phyloP scores from a whole-genome alignment of 1,140 invertebrate species.

The Trypoxylus dichotomus region DNA sequence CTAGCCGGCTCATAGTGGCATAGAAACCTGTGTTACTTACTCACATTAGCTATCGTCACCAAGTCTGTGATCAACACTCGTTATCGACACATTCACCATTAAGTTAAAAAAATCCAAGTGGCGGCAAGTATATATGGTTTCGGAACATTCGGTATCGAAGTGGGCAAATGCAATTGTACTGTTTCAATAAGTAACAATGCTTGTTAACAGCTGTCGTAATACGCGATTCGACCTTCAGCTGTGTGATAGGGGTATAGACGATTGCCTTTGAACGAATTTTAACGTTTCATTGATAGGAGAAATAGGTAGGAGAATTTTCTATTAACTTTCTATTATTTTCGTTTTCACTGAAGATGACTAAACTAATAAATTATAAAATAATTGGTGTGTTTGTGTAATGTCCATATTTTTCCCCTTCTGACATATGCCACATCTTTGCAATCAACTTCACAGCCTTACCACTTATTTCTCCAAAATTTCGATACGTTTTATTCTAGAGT shows the following conservation, averaged over 20 bases:
- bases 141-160: slow-evolving; percentile 14
- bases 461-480: too few relatives aligned
- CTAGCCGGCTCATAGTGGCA: neutral
- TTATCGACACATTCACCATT: slow-evolving; percentile 11
- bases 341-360: too few relatives aligned
- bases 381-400: too few relatives aligned
- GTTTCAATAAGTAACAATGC: slow-evolving; percentile 28
- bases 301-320: neutral
- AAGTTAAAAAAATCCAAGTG: slow-evolving; percentile 2
- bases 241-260: neutral
- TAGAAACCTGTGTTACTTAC: neutral
- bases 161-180: slow-evolving; percentile 26
- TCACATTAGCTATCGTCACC: neutral
- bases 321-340: neutral
- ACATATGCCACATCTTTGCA: too few relatives aligned
- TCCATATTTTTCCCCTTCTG: too few relatives aligned
- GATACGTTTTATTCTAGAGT: too few relatives aligned
- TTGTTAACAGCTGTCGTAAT: slow-evolving; percentile 22
- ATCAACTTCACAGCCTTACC: too few relatives aligned
- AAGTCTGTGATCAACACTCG: slow-evolving; percentile 5
- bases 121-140: neutral
- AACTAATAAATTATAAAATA: too few relatives aligned
- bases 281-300: neutral
- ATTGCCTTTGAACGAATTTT: neutral
- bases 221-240: slow-evolving; percentile 14